Conservation (phyloP, 2,113 vertebrate species). For the Dolichotis patagonum region DNA sequence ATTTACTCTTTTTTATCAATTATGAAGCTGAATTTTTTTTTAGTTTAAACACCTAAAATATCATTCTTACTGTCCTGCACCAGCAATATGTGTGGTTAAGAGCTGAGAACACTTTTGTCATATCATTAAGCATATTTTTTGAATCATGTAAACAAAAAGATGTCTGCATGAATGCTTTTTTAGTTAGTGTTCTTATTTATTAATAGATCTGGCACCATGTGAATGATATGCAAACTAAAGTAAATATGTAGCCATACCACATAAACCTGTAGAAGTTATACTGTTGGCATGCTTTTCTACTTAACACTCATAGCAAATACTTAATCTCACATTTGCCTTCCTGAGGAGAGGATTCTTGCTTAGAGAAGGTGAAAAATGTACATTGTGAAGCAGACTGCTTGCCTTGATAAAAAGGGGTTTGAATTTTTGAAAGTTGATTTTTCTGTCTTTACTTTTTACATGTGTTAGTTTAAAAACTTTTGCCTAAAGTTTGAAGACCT, state of each 20-base stretch:
- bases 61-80: background rate
- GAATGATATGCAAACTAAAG: background rate
- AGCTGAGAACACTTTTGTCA: background rate
- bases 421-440: no score
- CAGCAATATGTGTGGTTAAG: background rate
- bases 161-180: background rate
- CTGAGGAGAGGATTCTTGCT: no score
- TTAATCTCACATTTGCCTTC: background rate
- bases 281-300: background rate
- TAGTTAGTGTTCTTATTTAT: background rate
- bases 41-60: background rate
- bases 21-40: no score
- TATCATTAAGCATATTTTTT: background rate
- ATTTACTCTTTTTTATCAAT: background rate
- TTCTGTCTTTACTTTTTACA: background rate
- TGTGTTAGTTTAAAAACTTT: no score
- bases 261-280: background rate
- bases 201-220: background rate
- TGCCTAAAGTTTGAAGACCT: no score
- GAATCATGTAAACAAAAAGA: background rate
- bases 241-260: background rate
- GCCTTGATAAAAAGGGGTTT: background rate
- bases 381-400: no score
- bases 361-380: background rate
- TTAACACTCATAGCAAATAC: background rate